phyloP scores from a whole-genome alignment of 2,888 invertebrate species.

The Calameuta idolon region DNA sequence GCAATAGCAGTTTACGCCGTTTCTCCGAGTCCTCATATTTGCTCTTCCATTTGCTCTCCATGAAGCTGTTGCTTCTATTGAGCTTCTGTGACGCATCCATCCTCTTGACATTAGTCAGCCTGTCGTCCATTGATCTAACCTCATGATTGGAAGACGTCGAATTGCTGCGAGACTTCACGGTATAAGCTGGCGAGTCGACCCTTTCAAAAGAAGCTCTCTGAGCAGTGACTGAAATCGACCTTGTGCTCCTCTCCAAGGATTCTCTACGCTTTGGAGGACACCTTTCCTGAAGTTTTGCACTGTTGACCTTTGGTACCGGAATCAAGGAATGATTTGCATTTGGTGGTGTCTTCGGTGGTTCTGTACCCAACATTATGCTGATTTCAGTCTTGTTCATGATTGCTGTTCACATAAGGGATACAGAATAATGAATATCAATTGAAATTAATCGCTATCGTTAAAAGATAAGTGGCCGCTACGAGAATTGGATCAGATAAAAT shows the following conservation, averaged over 20 bases:
- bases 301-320: conserved; percentile 56
- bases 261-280: conserved; percentile 45
- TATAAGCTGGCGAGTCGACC: conserved; percentile 37
- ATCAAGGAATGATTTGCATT: conserved; percentile 59
- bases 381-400: conserved; percentile 57
- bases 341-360: conserved; percentile 34
- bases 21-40: conserved; percentile 80
- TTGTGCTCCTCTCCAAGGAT: conserved; percentile 46
- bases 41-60: conserved; percentile 71
- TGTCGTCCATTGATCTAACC: background rate
- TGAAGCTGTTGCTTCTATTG: conserved; percentile 51
- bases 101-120: conserved; percentile 19
- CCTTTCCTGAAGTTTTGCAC: conserved; percentile 47
- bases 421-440: background rate
- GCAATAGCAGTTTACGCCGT: conserved; percentile 75
- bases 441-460: background rate
- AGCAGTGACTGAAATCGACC: conserved; percentile 58
- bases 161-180: conserved; percentile 2
- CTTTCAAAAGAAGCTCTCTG: conserved; percentile 61
- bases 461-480: background rate
- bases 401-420: conserved; percentile 6
- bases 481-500: background rate
- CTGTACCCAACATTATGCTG: conserved; percentile 47
- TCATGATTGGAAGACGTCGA: background rate
- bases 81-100: conserved; percentile 35